Percentiles rank a stretch among this genome's conserved stretches.
Conservation (phyloP, 2,113 vertebrate species). For the Hypomesus transpacificus region DNA sequence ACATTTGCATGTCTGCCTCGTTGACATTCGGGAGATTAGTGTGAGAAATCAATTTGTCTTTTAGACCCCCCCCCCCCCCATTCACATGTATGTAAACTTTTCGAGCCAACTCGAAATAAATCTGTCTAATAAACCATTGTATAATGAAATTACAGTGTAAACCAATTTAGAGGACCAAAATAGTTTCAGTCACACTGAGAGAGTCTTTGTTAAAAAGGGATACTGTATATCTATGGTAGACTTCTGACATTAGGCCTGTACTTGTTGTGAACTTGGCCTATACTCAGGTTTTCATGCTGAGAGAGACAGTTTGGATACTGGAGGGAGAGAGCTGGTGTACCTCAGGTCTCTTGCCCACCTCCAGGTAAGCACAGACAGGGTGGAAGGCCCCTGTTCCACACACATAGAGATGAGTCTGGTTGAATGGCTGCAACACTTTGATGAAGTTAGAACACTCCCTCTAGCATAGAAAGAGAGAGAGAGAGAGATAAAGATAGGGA, state of each 20-base stretch:
- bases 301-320: background rate
- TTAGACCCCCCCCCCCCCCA: background rate
- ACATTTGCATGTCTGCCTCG: slow-evolving; percentile 46
- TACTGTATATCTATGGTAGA: too few species aligned
- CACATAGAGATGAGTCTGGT: slow-evolving; percentile 91
- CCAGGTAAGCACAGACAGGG: slow-evolving; percentile 91
- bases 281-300: slow-evolving; percentile 1
- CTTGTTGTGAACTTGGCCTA: too few species aligned
- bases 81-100: background rate
- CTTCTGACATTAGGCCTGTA: too few species aligned
- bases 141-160: too few species aligned
- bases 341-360: slow-evolving; percentile 91
- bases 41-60: slow-evolving; percentile 2
- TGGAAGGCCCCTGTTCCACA: slow-evolving; percentile 98
- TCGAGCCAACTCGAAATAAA: too few species aligned
- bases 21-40: slow-evolving; percentile 49
- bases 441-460: slow-evolving; percentile 97
- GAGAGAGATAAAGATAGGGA: background rate
- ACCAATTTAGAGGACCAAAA: too few species aligned
- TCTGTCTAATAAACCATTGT: too few species aligned
- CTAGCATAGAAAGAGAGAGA: slow-evolving; percentile 65
- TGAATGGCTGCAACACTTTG: slow-evolving; percentile 89
- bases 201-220: too few species aligned
- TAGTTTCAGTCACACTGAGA: too few species aligned
- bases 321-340: slow-evolving; percentile 63